A percentile compares a stretch with the other conserved stretches of the same genome.
phyloP scores from a whole-genome alignment of 2,888 invertebrate genomes.

The Brachypalpus laphriformis region DNA sequence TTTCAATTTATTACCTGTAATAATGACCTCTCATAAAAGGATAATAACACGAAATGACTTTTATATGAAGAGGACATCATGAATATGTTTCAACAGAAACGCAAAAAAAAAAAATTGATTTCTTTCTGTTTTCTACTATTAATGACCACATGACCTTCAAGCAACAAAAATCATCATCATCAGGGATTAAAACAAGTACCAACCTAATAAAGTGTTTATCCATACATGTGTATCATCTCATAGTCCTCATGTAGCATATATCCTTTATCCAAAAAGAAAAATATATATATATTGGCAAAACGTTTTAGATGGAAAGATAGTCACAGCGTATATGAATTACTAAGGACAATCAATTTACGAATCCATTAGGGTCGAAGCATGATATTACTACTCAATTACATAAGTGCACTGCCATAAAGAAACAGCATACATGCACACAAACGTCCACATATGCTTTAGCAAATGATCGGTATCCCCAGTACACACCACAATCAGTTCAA shows the following conservation, averaged over 20 bases:
- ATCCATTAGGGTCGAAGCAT: slow-evolving; percentile 48
- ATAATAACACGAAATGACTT: slow-evolving; percentile 56
- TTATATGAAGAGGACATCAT: slow-evolving; percentile 7
- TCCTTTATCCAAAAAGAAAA: slow-evolving; percentile 12
- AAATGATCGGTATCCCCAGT: slow-evolving; percentile 57
- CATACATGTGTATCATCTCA: slow-evolving; percentile 58
- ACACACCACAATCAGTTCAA: slow-evolving; percentile 63
- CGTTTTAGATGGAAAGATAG: slow-evolving; percentile 1
- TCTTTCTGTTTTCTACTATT: not conserved
- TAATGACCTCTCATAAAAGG: slow-evolving; percentile 56
- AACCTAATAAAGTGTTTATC: slow-evolving; percentile 69
- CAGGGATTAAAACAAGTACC: slow-evolving; percentile 45
- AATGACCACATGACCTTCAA: slow-evolving; percentile 34
- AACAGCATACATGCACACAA: slow-evolving; percentile 30
- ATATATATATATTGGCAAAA: no score
- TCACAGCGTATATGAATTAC: slow-evolving; percentile 33
- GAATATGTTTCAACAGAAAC: not conserved
- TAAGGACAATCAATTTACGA: slow-evolving; percentile 57
- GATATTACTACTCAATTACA: slow-evolving; percentile 66
- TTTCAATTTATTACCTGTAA: slow-evolving; percentile 67
- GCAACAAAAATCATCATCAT: slow-evolving; percentile 22
- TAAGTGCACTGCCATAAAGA: slow-evolving; percentile 69
- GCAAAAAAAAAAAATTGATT: slow-evolving; percentile 17
- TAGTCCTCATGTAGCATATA: slow-evolving; percentile 22
- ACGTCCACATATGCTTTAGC: slow-evolving; percentile 30